Evolutionary conservation across 2,113 vertebrate genomes (phyloP), one percentile per base, ranked within the genome.

Genomic region (Hemichromis elongatus): DNA sequence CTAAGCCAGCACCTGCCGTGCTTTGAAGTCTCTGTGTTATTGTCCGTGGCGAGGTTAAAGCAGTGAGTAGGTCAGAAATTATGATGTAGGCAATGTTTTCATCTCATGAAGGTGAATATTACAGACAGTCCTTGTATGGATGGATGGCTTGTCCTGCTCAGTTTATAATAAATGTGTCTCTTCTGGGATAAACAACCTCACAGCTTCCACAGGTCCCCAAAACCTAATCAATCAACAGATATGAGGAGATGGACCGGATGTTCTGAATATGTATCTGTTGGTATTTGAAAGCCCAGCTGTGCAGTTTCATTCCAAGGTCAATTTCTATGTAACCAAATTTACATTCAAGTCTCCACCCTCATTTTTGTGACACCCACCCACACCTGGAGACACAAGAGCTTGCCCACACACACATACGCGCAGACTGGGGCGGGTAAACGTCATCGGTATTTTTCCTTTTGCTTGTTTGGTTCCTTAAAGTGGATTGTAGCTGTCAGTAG

Each of bases 401-500:
- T 79, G 54, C 77, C 52, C 59, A 50, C 30, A 28, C 54, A 30
- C 66, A 40, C 66, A 18, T 63, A 53, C 30, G 50, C 14, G 16
- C 45, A 11, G 37, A 40, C 66, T 12, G 30, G 56, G 77, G 79
- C 73, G 61, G 19, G 53, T 5, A 37, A 50, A 85, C 93, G 89
- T 92, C 92, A 93, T 83, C 84, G 78, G 82, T 90, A 19, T 47
- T 61, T 81, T 66, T 68, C 33, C 57, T 53, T 81, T 70, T 82
- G 30, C 30, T 83, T 78, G 81, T 84, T 86, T 80, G 84, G 86
- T 86, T 90, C 63, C 88, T 93, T 92, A 63, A 93, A 91, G 90
- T 94, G 91, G 83, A 86, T 86, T 66, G 83, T 85, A 79, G 52
- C 88, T 89, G 93, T 95, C 93, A 94, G 84, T 30, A 30, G 85